A percentile compares a stretch with the other conserved stretches of the same genome.
These are phyloP conservation scores for Lagopus muta DNA, from an alignment of 2,113 vertebrate genomes.

Conservation along the genomic window DNA sequence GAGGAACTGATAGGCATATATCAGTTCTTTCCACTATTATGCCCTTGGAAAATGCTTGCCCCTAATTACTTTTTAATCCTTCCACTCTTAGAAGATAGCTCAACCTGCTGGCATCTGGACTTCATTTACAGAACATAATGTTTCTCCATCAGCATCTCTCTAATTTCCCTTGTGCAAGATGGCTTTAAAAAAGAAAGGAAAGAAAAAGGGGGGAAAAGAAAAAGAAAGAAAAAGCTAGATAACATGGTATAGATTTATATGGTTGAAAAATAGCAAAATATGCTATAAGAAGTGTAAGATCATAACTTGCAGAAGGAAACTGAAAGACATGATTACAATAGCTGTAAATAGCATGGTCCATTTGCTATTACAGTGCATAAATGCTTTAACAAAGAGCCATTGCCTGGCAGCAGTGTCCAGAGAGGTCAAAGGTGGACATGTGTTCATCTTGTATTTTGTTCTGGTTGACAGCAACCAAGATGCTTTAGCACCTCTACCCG, in stretches of 20 bases:
- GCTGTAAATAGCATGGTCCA: fast-evolving
- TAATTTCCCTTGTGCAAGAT: not conserved
- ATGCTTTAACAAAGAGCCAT: not conserved
- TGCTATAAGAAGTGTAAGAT: fast-evolving
- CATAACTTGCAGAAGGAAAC: not conserved
- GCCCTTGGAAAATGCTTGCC: not conserved
- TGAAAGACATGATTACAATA: not conserved
- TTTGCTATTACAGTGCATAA: not conserved
- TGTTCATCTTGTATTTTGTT: not conserved
- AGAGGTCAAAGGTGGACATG: fast-evolving
- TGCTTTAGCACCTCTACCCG: not conserved
- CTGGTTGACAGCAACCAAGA: not conserved
- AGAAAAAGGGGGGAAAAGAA: not conserved
- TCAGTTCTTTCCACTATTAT: not conserved
- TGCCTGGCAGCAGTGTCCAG: not conserved
- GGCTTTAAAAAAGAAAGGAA: not conserved
- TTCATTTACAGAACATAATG: not conserved
- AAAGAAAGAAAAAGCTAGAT: not conserved
- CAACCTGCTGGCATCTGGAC: not conserved
- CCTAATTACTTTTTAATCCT: not conserved
- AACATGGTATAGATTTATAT: fast-evolving
- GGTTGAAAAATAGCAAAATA: not conserved
- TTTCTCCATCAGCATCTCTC: not conserved
- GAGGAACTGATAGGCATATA: fast-evolving
- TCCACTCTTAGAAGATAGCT: not conserved